A percentile compares a stretch with the other conserved stretches of the same genome.
These are phyloP conservation scores for Strigops habroptila DNA, from an alignment of 2,113 vertebrate species.

Conservation along the genomic window DNA sequence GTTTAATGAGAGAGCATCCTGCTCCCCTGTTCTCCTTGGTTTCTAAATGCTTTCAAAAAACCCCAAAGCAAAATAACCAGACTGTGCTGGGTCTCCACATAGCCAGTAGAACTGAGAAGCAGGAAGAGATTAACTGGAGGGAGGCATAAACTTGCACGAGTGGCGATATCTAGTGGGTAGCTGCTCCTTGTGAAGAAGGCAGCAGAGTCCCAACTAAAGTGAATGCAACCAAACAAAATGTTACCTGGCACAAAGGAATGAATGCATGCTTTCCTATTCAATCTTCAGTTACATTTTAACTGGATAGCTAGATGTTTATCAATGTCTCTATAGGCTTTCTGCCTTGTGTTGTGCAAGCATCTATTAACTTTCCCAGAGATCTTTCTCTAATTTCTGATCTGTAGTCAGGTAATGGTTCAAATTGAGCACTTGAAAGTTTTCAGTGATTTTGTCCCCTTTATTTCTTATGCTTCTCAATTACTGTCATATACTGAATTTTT, in stretches of 20 bases:
- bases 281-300: background rate
- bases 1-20: background rate
- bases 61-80: background rate
- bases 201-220: background rate
- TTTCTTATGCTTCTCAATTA: background rate
- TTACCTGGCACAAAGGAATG: background rate
- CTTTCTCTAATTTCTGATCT: background rate
- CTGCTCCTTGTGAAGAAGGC: background rate
- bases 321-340: background rate
- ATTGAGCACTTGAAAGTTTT: background rate
- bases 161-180: background rate
- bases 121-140: background rate
- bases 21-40: background rate
- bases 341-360: rapidly evolving
- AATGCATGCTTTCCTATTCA: background rate
- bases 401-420: background rate
- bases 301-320: background rate
- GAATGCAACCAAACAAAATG: background rate
- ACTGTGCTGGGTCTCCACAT: rapidly evolving
- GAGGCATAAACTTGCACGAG: rapidly evolving
- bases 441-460: background rate
- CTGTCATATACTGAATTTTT: background rate
- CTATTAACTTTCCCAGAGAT: background rate
- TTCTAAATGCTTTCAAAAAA: background rate
- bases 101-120: background rate